A percentile compares a stretch with the other conserved stretches of the same genome.
phyloP scores from a whole-genome alignment of 2,797 vertebrate species.

The Sebastes miniatus region DNA sequence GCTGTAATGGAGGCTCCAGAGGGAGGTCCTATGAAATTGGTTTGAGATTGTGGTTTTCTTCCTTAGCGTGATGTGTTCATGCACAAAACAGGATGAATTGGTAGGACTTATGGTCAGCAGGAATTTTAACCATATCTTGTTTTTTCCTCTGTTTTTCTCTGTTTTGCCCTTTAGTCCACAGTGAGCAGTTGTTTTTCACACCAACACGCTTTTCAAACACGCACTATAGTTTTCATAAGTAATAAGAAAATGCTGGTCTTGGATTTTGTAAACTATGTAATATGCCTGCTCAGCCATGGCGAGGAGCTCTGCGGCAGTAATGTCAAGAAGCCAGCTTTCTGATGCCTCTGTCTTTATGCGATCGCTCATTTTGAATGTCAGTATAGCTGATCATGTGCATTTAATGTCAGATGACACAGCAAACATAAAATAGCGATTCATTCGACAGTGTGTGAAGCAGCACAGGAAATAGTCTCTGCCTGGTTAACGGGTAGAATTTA shows the following conservation, averaged over 20 bases:
- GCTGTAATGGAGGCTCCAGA: background rate
- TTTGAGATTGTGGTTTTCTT: background rate
- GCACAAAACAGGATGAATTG: background rate
- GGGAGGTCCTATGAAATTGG: background rate
- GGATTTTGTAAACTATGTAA: background rate
- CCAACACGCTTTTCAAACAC: background rate
- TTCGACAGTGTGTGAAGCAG: background rate
- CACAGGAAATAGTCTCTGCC: background rate
- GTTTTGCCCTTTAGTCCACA: background rate
- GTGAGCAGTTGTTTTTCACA: background rate
- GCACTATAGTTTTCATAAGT: background rate
- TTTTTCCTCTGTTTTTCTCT: background rate
- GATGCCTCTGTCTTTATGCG: background rate
- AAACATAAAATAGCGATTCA: background rate
- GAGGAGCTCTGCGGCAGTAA: background rate
- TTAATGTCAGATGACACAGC: background rate
- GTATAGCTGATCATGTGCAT: background rate
- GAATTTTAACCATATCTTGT: background rate
- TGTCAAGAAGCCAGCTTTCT: conserved; percentile 6
- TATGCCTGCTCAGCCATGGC: background rate
- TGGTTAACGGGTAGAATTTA: background rate
- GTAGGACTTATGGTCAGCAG: too few relatives aligned
- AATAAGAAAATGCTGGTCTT: background rate
- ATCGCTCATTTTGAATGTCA: background rate
- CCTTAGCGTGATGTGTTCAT: background rate